Evolutionary conservation across 2,888 invertebrate genomes (phyloP), one percentile per base, ranked within the genome.

Genomic region (Chrysodeixis includens): DNA sequence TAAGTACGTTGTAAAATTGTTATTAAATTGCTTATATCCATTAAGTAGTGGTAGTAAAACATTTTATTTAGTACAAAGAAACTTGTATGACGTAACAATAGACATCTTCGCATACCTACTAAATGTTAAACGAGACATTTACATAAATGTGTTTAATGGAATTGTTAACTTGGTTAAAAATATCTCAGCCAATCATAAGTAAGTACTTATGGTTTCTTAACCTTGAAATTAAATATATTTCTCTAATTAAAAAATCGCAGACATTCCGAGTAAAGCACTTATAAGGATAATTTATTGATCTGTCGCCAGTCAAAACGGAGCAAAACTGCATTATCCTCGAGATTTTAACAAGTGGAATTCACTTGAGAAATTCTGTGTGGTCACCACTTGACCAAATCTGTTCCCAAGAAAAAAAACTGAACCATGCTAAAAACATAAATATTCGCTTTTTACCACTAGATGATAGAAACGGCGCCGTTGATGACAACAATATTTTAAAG

Each of bases 311-410:
- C 46, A 49, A 7, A 18, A 20, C 20, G 18, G 10, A 18, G 7
- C 46, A 8, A 9, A 18, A 49, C 9, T 49, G 4, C 16, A n/a
- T 12, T 54, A 30, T 10, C 30, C 9, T 20, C 9, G n/a, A 22
- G 22, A 30, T 18, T 8, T 20, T 32, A 54, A 62, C 58, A 66
- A 73, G 73, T 73, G 76, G 60, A 57, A n/a, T n/a, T n/a, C n/a
- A n/a, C n/a, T n/a, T n/a, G n/a, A n/a, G n/a, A n/a, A n/a, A n/a
- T 30, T 16, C 44, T n/a, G 49, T 61, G 61, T 62, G 62, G 40
- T 56, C 49, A 16, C 4, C 56, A 65, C 76, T 75, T 70, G 69
- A 69, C 35, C 30, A 32, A 35, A 52, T 46, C 30, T 20, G 46
- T 12, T 9, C 26, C 55, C 35, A 35, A 14, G 14, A 14, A 35